Conservation (phyloP, 2,113 vertebrate genomes). For the Centropus unirufus region DNA sequence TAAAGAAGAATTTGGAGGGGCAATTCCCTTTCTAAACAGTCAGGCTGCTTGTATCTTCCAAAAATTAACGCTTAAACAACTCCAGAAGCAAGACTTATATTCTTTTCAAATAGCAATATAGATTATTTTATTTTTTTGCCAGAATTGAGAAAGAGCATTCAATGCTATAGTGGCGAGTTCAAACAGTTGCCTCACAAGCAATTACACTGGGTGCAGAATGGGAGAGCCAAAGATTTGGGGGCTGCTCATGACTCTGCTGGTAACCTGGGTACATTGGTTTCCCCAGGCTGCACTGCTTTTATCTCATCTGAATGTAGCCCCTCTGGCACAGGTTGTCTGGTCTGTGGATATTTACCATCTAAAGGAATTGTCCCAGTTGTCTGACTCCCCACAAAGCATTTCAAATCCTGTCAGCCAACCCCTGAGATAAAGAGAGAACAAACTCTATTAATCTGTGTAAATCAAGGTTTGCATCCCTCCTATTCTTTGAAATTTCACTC, state of each 20-base stretch:
- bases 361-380: background rate
- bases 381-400: background rate
- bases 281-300: background rate
- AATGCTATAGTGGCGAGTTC: background rate
- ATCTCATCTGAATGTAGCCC: background rate
- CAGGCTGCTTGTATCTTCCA: background rate
- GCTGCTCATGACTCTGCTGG: background rate
- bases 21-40: background rate
- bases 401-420: background rate
- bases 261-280: background rate
- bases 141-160: background rate
- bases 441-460: background rate
- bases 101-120: background rate
- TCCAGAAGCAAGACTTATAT: background rate
- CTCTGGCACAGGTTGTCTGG: background rate
- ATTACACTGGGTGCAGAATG: background rate
- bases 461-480: background rate
- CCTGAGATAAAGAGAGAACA: background rate
- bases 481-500: background rate
- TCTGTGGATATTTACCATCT: background rate
- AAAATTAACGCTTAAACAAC: background rate
- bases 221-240: background rate
- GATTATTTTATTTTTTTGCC: background rate
- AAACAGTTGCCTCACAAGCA: background rate
- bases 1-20: background rate